Evolutionary conservation across 2,113 vertebrate genomes (phyloP).

Genomic region (Xenotilapia caudafasciata): DNA sequence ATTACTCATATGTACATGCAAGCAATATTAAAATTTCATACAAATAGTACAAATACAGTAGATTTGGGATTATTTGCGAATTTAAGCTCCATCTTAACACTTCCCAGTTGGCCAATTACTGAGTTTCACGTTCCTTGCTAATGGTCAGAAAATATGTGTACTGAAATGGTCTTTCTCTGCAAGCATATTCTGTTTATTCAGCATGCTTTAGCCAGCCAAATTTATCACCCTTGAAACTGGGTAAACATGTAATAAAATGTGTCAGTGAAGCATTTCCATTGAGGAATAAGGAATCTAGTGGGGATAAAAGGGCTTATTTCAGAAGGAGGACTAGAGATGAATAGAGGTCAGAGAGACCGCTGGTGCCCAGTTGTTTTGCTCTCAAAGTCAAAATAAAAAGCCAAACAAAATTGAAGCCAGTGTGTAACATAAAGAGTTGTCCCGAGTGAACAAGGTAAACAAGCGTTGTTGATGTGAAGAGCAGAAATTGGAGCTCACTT

Average conservation of each 20-base stretch:
- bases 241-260: constrained; percentile 23
- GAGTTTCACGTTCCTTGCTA: background rate
- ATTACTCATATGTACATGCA: background rate
- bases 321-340: background rate
- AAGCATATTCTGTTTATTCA: background rate
- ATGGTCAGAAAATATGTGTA: background rate
- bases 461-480: constrained; percentile 3
- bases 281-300: background rate
- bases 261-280: background rate
- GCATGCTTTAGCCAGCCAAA: background rate
- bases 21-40: background rate
- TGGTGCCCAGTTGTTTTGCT: background rate
- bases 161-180: background rate
- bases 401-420: background rate
- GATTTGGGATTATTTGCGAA: background rate
- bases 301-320: background rate
- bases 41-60: background rate
- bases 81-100: background rate
- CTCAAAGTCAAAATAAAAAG: constrained; percentile 7
- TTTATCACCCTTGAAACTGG: background rate
- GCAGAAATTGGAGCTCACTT: background rate
- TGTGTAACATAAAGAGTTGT: background rate
- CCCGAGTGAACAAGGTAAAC: constrained; percentile 23
- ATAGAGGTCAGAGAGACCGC: constrained; percentile 10
- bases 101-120: background rate